Conservation (phyloP, 2,113 vertebrate genomes). For the Xiphophorus couchianus region DNA sequence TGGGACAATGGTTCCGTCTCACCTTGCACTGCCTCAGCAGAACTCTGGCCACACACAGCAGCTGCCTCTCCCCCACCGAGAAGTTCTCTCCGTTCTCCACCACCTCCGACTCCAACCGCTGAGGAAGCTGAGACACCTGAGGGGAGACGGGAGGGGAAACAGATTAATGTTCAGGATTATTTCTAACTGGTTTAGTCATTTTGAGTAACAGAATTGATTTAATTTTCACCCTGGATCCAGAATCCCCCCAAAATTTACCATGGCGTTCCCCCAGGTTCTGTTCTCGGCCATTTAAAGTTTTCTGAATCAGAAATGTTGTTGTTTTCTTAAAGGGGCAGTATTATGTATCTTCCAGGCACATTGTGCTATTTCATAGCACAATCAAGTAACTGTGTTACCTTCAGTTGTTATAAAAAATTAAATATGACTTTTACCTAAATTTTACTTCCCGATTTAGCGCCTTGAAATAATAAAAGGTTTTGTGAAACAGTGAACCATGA, state of each 20-base stretch:
- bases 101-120: conserved; percentile 92
- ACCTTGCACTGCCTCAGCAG: conserved; percentile 92
- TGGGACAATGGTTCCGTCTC: conserved; percentile 15
- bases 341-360: too few relatives aligned
- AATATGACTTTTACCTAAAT: too few relatives aligned
- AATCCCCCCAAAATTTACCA: too few relatives aligned
- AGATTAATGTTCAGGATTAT: too few relatives aligned
- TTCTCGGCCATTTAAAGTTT: not conserved
- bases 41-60: conserved; percentile 89
- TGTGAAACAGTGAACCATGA: not conserved
- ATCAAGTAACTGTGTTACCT: too few relatives aligned
- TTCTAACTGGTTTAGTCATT: too few relatives aligned
- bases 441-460: too few relatives aligned
- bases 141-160: too few relatives aligned
- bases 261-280: not conserved
- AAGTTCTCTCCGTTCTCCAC: conserved; percentile 95
- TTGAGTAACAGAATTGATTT: not conserved
- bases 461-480: not conserved
- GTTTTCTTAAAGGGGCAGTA: not conserved
- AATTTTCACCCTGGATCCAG: too few relatives aligned
- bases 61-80: conserved; percentile 91
- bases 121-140: conserved; percentile 90
- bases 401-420: too few relatives aligned
- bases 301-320: not conserved
- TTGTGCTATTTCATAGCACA: too few relatives aligned